Conservation (phyloP, 2,888 invertebrate genomes). For the Spodoptera exigua region DNA sequence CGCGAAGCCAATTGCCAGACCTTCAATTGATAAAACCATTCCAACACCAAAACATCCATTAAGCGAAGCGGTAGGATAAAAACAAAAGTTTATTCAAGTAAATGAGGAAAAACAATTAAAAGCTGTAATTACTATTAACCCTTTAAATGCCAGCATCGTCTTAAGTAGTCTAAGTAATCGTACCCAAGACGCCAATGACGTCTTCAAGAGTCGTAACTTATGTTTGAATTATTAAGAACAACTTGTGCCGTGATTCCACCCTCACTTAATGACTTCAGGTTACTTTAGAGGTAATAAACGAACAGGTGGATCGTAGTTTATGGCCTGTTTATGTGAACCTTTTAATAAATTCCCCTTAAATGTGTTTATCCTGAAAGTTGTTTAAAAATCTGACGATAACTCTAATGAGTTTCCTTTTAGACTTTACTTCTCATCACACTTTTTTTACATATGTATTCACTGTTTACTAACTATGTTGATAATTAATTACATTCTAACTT, state of each 20-base stretch:
- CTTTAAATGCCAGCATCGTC: constrained; percentile 50
- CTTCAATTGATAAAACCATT: constrained; percentile 47
- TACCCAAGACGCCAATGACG: constrained; percentile 56
- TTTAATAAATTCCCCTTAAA: constrained; percentile 18
- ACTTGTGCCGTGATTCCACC: constrained; percentile 44
- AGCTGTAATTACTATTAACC: constrained; percentile 57
- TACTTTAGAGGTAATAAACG: constrained; percentile 43
- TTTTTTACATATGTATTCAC: too few relatives aligned
- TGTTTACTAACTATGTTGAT: too few relatives aligned
- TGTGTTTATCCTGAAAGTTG: too few relatives aligned
- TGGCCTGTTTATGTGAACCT: constrained; percentile 33
- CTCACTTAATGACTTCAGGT: constrained; percentile 43
- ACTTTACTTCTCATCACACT: too few relatives aligned
- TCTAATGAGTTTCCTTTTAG: too few relatives aligned
- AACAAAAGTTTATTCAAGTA: constrained; percentile 46
- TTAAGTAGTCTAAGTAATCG: constrained; percentile 54
- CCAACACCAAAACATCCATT: constrained; percentile 48
- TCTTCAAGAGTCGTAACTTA: constrained; percentile 55
- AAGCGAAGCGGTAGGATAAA: constrained; percentile 44
- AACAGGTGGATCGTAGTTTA: constrained; percentile 34
- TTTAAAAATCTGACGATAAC: too few relatives aligned
- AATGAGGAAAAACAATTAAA: constrained; percentile 55
- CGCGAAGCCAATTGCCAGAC: constrained; percentile 38
- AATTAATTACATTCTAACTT: too few relatives aligned
- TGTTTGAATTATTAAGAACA: constrained; percentile 61